These are phyloP conservation scores for Anthophora plumipes DNA, from an alignment of 2,888 invertebrate species.

Conservation along the genomic window DNA sequence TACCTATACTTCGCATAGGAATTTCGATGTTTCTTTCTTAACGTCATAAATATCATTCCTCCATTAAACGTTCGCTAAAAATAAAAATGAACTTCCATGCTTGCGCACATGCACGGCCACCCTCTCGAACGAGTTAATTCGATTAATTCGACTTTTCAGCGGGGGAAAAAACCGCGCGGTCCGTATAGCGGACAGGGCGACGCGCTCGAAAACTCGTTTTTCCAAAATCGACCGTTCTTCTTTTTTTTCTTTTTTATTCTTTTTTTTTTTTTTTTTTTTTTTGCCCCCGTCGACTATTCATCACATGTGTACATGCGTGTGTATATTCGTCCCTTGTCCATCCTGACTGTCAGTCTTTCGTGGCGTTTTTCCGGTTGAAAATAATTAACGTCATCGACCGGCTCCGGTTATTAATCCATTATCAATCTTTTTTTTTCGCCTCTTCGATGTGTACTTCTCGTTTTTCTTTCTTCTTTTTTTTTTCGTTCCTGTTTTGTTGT, in stretches of 20 bases:
- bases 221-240: slow-evolving; percentile 54
- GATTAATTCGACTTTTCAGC: slow-evolving; percentile 19
- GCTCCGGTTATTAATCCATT: slow-evolving; percentile 65
- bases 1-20: no score
- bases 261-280: slow-evolving; percentile 1
- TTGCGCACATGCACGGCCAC: neutral
- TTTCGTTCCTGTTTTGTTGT: neutral
- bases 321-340: neutral
- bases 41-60: neutral
- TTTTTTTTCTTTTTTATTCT: neutral
- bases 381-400: slow-evolving; percentile 58
- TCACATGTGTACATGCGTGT: neutral
- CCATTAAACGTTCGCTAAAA: neutral
- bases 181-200: neutral
- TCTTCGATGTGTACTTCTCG: neutral
- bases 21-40: neutral
- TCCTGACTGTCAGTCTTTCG: slow-evolving; percentile 46
- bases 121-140: slow-evolving; percentile 9
- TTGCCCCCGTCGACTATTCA: neutral
- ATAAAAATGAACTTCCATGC: neutral
- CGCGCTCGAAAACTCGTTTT: slow-evolving; percentile 45
- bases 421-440: slow-evolving; percentile 43
- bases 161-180: neutral
- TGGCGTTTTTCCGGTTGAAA: slow-evolving; percentile 45
- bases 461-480: neutral